A percentile compares a stretch with the other conserved stretches of the same genome.
These are phyloP conservation scores for Macropis europaea DNA, from an alignment of 2,888 invertebrate species.

Conservation along the genomic window DNA sequence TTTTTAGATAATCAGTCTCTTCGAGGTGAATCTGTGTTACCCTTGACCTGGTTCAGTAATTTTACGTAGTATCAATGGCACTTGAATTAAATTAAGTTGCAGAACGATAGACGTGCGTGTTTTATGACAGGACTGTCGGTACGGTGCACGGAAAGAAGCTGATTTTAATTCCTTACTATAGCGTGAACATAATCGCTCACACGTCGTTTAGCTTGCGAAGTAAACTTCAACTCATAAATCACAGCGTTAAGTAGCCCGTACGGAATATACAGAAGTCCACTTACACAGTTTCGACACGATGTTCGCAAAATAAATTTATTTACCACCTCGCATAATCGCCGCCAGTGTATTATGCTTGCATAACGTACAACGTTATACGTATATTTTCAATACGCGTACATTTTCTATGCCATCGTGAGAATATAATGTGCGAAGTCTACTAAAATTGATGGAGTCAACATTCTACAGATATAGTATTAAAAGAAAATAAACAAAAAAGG, in stretches of 20 bases:
- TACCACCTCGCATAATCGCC: conserved; percentile 17
- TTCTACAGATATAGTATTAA: too few species aligned
- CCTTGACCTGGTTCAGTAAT: too few species aligned
- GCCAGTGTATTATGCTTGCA: background rate
- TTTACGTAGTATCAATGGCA: too few species aligned
- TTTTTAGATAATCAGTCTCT: too few species aligned
- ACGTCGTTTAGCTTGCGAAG: conserved; percentile 14
- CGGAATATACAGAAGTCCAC: conserved; percentile 24
- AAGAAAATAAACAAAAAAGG: too few species aligned
- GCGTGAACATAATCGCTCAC: conserved; percentile 22
- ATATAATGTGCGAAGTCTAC: too few species aligned
- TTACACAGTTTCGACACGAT: conserved; percentile 31
- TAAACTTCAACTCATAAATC: conserved; percentile 42
- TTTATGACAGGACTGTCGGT: background rate
- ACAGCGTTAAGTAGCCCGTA: conserved; percentile 13
- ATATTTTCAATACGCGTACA: too few species aligned
- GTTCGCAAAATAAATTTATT: conserved; percentile 28
- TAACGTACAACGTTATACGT: too few species aligned
- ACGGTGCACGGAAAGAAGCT: background rate
- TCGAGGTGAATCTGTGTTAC: too few species aligned
- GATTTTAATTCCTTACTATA: conserved; percentile 31
- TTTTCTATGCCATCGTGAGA: too few species aligned
- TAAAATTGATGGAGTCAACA: too few species aligned
- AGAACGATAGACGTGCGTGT: background rate
- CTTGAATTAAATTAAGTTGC: too few species aligned